Percentiles rank a stretch among this genome's conserved stretches.
phyloP scores from a whole-genome alignment of 2,113 vertebrate genomes.

The Lucifuga dentata region DNA sequence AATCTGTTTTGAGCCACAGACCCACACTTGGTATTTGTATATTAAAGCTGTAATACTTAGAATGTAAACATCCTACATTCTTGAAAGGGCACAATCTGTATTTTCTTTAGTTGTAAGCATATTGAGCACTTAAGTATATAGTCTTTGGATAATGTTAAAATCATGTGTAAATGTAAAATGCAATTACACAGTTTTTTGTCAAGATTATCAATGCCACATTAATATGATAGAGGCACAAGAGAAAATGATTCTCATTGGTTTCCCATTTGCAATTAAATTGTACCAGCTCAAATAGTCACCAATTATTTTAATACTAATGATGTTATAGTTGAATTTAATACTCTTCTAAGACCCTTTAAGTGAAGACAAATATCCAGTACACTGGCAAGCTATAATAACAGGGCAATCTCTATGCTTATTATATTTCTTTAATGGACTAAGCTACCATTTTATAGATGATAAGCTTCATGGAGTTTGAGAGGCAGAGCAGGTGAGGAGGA shows the following conservation, averaged over 20 bases:
- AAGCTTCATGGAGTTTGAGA: constrained; percentile 22
- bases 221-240: constrained; percentile 42
- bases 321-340: constrained; percentile 4
- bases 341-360: background rate
- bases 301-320: background rate
- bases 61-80: constrained; percentile 21
- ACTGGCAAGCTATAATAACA: background rate
- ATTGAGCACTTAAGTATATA: background rate
- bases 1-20: constrained; percentile 6
- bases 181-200: background rate
- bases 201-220: constrained; percentile 42
- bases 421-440: constrained; percentile 5
- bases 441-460: background rate
- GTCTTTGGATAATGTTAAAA: constrained; percentile 21
- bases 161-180: constrained; percentile 1
- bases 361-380: constrained; percentile 20
- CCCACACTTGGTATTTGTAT: background rate
- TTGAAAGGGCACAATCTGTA: constrained; percentile 17
- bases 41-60: constrained; percentile 1
- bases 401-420: constrained; percentile 3
- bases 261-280: background rate
- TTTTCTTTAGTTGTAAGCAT: background rate
- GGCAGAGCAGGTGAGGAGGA: constrained; percentile 29
- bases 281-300: constrained; percentile 4
- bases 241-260: background rate